These are phyloP conservation scores for Pristionchus arcanus DNA, from an alignment of 2,888 invertebrate genomes.

Conservation along the genomic window DNA sequence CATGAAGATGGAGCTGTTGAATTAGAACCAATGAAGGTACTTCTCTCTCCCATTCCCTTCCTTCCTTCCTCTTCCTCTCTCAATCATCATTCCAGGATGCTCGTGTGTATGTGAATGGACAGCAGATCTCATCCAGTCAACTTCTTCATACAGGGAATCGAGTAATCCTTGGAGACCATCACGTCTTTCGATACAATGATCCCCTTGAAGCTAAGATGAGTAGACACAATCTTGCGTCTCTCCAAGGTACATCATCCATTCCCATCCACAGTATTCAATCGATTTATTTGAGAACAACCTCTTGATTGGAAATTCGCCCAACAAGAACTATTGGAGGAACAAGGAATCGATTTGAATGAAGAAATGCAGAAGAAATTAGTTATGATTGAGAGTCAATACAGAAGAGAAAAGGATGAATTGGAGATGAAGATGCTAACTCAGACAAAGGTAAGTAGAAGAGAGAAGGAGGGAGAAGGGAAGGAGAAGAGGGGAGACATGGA, in stretches of 20 bases:
- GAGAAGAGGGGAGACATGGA: background rate
- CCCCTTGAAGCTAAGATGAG: constrained; percentile 83
- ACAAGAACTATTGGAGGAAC: constrained; percentile 96
- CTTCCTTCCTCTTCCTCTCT: too few relatives aligned
- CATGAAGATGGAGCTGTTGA: constrained; percentile 88
- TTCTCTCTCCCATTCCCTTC: too few relatives aligned
- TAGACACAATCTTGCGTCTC: constrained; percentile 75
- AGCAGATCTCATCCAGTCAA: constrained; percentile 86
- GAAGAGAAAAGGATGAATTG: constrained; percentile 95
- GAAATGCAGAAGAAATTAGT: constrained; percentile 97
- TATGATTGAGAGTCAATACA: constrained; percentile 95
- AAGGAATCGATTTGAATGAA: constrained; percentile 95
- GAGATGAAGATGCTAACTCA: constrained; percentile 97
- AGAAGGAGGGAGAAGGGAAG: background rate
- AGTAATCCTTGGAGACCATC: constrained; percentile 98
- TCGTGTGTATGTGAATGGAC: constrained; percentile 95
- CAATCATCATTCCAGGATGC: constrained; percentile 85
- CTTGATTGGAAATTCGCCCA: constrained; percentile 99
- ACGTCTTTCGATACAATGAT: constrained; percentile 99
- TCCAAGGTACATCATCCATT: too few relatives aligned
- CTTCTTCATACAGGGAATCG: constrained; percentile 95
- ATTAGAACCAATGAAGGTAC: constrained; percentile 76
- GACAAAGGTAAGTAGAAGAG: constrained; percentile 88
- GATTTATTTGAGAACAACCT: constrained; percentile 82
- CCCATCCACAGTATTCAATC: too few relatives aligned